Base-by-base conservation (phyloP, 2,888 invertebrate genomes). In the Dascillus cervinus region DNA sequence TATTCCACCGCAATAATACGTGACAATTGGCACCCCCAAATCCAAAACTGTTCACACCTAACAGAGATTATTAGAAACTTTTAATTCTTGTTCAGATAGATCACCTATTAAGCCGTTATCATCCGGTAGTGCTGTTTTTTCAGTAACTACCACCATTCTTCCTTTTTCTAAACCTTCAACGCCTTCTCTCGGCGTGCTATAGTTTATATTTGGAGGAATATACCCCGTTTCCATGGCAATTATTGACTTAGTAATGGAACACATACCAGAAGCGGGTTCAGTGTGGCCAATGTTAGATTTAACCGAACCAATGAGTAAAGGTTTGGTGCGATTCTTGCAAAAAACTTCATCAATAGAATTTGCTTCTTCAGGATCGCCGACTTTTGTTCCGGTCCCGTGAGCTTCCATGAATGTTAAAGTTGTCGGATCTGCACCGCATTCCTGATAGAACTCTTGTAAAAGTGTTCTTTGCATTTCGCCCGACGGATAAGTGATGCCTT, bases 41-140 rank as follows among this genome's bases (percentile, higher is more conserved):
- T 0, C 94, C 94, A 58, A 94, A 95, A 5, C 88, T 90, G 67
- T 89, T 95, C 12, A 94, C n/a, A n/a, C n/a, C n/a, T n/a, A n/a
- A n/a, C n/a, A n/a, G n/a, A n/a, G n/a, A n/a, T n/a, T n/a, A n/a
- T n/a, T n/a, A n/a, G n/a, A n/a, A n/a, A n/a, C n/a, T n/a, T n/a
- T n/a, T n/a, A n/a, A n/a, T n/a, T n/a, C n/a, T n/a, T n/a, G n/a
- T n/a, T n/a, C n/a, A n/a, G n/a, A n/a, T n/a, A n/a, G n/a, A n/a
- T n/a, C n/a, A n/a, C n/a, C n/a, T n/a, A n/a, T n/a, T n/a, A n/a
- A n/a, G n/a, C n/a, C 5, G 3, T 3, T 11, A 22, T 13, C 13
- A 4, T 56, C 52, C 17, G 49, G 47, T 72, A 88, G 81, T 0
- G 72, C 75, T 12, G 64, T 79, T 56, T 69, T 72, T 27, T 80